Percentiles rank a stretch among this genome's conserved stretches.
phyloP scores from a whole-genome alignment of 2,888 invertebrate species.

The Ernsta delagoae region DNA sequence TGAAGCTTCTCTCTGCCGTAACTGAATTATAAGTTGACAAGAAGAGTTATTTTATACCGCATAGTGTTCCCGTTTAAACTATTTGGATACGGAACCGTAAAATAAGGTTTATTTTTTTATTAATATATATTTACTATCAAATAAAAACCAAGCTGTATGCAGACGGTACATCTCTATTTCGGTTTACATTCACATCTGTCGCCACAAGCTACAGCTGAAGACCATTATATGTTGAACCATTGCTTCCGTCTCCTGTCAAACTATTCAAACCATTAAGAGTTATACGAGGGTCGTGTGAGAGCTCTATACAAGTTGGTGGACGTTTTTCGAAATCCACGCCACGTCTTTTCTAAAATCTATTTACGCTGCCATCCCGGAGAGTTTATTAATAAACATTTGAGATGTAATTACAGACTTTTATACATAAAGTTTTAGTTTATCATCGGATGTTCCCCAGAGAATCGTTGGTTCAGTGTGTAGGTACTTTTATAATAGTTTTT shows the following conservation, averaged over 20 bases:
- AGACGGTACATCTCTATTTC: conserved; percentile 67
- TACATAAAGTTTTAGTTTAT: conserved; percentile 29
- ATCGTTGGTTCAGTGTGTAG: background rate
- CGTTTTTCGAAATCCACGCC: conserved; percentile 51
- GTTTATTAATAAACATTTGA: conserved; percentile 62
- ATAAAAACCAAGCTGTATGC: too few relatives aligned
- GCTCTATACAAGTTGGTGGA: conserved; percentile 55
- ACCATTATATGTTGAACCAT: conserved; percentile 11
- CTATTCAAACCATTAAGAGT: conserved; percentile 9
- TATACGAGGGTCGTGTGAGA: conserved; percentile 21
- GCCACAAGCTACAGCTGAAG: conserved; percentile 59
- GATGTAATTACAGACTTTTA: conserved; percentile 31
- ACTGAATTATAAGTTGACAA: too few relatives aligned
- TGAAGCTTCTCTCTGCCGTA: too few relatives aligned
- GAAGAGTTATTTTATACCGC: too few relatives aligned
- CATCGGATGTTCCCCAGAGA: conserved; percentile 26
- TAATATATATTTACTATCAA: too few relatives aligned
- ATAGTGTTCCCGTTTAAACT: too few relatives aligned
- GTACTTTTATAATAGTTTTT: too few relatives aligned
- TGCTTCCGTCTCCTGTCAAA: conserved; percentile 2
- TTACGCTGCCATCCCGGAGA: conserved; percentile 68
- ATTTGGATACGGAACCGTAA: too few relatives aligned
- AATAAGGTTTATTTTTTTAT: too few relatives aligned
- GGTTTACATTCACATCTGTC: conserved; percentile 80
- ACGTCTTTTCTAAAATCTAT: conserved; percentile 68